Evolutionary conservation across 2,888 invertebrate genomes (phyloP), one percentile per base, ranked within the genome.

Genomic region (Eumerus sabulonum): DNA sequence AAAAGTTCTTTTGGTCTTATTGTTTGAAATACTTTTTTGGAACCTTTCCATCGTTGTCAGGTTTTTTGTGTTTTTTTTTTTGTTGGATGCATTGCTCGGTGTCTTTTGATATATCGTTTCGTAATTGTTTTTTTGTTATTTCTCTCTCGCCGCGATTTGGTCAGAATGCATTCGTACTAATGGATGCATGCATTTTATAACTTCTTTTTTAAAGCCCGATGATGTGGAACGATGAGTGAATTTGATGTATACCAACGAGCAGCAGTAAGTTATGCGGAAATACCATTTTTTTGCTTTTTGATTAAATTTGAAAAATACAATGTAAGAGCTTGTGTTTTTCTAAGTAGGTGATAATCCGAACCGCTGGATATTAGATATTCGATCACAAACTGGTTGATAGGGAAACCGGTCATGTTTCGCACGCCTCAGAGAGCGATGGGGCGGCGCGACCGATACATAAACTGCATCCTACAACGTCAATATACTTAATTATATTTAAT

Each of bases 401-500:
- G 7, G 7, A 27, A 27, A 2, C 7, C 27, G 7, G 27, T 27
- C 27, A 27, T 27, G 7, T 7, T 27, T 13, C 42, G 4, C 42
- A 42, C 1, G 38, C 11, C 13, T 51, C 50, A 42, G 35, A 50
- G 57, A 42, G 47, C 63, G 70, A 63, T 48, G 48, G 59, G 53
- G 1, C 50, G 71, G 76, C 71, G 76, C 56, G 13, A 12, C 48
- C 50, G 16, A 18, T 47, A 16, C 51, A 73, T 62, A 72, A 67
- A 67, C 76, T 50, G 44, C 71, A 71, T 45, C 27, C 38, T 48
- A 50, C 54, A 50, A 50, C 66, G 72, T 53, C 63, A 44, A 68
- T 73, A 73, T 63, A 67, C 54, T 74, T 73, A 79, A 73, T 79
- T 73, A 77, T 73, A 73, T 77, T 77, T 77, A 77, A 79, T 68